Evolutionary conservation across 2,797 vertebrate species (phyloP).

Genomic region (Onychomys leucogaster): DNA sequence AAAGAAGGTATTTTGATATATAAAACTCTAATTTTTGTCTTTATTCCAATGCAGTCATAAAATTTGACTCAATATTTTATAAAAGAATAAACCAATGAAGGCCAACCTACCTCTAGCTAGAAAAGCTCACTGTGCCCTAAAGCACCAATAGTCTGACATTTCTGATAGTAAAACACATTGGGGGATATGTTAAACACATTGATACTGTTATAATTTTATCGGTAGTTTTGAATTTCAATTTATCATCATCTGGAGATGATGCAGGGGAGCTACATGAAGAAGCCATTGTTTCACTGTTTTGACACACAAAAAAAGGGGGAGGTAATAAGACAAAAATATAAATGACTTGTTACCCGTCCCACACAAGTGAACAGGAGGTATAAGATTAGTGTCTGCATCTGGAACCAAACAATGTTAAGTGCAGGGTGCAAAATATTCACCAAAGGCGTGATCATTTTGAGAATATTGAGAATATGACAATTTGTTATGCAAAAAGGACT

Average conservation of each 20-base stretch:
- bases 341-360: neutral
- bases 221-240: constrained; percentile 3
- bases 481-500: neutral
- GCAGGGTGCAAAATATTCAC: neutral
- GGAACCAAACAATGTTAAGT: constrained; percentile 43
- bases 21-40: neutral
- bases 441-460: constrained; percentile 7
- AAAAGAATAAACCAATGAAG: neutral
- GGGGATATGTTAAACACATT: neutral
- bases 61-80: constrained; percentile 5
- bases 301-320: neutral
- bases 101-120: neutral
- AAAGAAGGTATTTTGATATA: neutral
- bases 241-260: constrained; percentile 35
- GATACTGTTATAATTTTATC: neutral
- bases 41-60: constrained; percentile 23
- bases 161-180: constrained; percentile 36
- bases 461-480: neutral
- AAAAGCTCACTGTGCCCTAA: neutral
- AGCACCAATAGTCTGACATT: neutral
- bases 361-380: neutral
- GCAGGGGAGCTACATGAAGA: neutral
- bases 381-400: neutral
- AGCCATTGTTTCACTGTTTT: neutral
- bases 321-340: constrained; percentile 5